phyloP scores from a whole-genome alignment of 2,888 invertebrate species.

The Mythimna ferrago region DNA sequence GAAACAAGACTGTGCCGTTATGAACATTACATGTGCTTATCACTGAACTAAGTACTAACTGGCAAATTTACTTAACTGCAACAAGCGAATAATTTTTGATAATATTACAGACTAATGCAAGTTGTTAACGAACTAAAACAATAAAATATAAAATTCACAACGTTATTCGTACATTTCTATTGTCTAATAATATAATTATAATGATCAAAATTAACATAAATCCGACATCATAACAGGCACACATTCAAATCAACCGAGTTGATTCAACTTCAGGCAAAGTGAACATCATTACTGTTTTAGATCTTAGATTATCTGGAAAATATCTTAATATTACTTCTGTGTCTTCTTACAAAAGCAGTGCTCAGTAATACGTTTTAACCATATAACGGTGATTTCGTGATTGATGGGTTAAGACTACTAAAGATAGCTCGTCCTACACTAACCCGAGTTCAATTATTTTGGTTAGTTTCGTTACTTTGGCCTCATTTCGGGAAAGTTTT shows the following conservation, averaged over 20 bases:
- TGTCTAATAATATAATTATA: slow-evolving; percentile 19
- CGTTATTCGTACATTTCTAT: background rate
- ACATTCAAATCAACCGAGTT: slow-evolving; percentile 19
- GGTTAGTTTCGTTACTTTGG: too few relatives aligned
- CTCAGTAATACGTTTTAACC: too few relatives aligned
- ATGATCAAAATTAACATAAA: slow-evolving; percentile 15
- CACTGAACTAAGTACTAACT: slow-evolving; percentile 26
- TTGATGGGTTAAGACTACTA: too few relatives aligned
- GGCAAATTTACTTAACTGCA: slow-evolving; percentile 14
- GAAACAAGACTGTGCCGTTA: slow-evolving; percentile 34
- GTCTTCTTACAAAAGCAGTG: too few relatives aligned
- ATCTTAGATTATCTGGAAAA: too few relatives aligned
- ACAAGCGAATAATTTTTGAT: slow-evolving; percentile 22
- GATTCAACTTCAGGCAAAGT: slow-evolving; percentile 9
- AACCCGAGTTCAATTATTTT: too few relatives aligned
- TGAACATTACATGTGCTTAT: slow-evolving; percentile 42
- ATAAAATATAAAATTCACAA: background rate
- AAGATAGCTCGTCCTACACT: too few relatives aligned
- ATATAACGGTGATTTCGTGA: too few relatives aligned
- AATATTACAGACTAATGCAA: background rate
- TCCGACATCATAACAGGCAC: background rate
- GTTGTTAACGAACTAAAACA: background rate
- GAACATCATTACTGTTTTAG: background rate
- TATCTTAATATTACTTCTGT: too few relatives aligned
- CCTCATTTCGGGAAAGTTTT: too few relatives aligned